These are phyloP conservation scores for Bucorvus abyssinicus DNA, from an alignment of 2,797 vertebrate species.

Conservation along the genomic window DNA sequence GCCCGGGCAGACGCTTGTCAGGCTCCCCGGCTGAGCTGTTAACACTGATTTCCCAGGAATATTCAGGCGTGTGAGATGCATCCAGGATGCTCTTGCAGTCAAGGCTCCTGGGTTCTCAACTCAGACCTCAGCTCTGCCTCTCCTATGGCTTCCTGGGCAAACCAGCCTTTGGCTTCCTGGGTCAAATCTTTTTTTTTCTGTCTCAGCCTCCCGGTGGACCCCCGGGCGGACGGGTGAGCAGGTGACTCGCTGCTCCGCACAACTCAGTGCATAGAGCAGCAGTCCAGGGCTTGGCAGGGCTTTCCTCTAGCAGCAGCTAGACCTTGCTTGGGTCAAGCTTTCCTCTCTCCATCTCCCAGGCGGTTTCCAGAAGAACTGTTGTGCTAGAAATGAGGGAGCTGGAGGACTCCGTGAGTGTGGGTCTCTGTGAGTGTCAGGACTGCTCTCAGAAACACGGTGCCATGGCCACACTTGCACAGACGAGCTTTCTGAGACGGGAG, in stretches of 20 bases:
- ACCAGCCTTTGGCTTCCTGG: background rate
- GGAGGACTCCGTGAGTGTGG: too few species aligned
- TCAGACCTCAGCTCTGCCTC: background rate
- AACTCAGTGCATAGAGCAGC: background rate
- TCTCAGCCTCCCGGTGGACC: background rate
- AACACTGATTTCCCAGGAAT: background rate
- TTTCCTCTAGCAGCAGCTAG: background rate
- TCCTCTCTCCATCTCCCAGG: background rate
- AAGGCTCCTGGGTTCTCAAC: background rate
- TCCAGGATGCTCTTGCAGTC: background rate
- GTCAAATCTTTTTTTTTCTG: background rate
- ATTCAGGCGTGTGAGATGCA: background rate
- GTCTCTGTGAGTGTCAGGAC: background rate
- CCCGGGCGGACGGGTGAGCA: background rate
- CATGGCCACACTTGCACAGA: rapidly evolving
- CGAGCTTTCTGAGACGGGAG: background rate
- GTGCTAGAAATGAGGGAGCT: background rate
- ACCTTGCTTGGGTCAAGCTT: background rate
- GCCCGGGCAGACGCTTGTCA: background rate
- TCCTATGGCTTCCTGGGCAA: background rate
- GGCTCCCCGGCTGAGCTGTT: background rate
- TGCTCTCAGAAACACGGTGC: background rate
- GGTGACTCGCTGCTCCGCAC: background rate
- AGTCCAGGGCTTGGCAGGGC: background rate
- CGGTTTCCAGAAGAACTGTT: background rate